A percentile compares a stretch with the other conserved stretches of the same genome.
Evolutionary conservation across 2,113 vertebrate species (phyloP).

Genomic region (Trematomus loennbergii): DNA sequence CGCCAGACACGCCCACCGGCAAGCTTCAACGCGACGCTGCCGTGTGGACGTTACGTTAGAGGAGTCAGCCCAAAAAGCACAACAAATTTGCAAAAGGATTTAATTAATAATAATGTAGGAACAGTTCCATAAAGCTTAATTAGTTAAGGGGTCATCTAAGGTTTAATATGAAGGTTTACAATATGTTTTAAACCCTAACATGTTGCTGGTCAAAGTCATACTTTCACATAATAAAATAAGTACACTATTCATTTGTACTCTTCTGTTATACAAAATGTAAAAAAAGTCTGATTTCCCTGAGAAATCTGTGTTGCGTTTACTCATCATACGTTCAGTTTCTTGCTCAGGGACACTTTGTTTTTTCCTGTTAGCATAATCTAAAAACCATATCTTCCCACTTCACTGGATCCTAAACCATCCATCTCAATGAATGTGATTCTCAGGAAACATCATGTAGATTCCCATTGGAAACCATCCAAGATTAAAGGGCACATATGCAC

Average conservation of each 20-base stretch:
- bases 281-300: not conserved
- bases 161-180: not conserved
- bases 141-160: not conserved
- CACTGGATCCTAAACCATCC: slow-evolving; percentile 15
- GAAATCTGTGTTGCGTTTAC: not conserved
- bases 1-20: too few relatives aligned
- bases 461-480: slow-evolving; percentile 54
- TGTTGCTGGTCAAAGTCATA: not conserved
- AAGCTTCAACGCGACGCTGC: too few relatives aligned
- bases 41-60: too few relatives aligned
- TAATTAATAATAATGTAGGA: not conserved
- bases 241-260: not conserved
- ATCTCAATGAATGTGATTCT: slow-evolving; percentile 23
- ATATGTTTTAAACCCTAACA: not conserved
- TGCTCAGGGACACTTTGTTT: not conserved
- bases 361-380: slow-evolving; percentile 13
- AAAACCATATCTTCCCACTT: slow-evolving; percentile 33
- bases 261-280: not conserved
- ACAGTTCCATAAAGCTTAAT: not conserved
- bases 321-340: not conserved
- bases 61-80: not conserved
- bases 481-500: slow-evolving; percentile 15
- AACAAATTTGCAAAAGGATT: not conserved
- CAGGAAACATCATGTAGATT: slow-evolving; percentile 30
- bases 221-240: too few relatives aligned